A percentile compares a stretch with the other conserved stretches of the same genome.
phyloP scores from a whole-genome alignment of 2,797 vertebrate species.

The Cirrhinus molitorella region DNA sequence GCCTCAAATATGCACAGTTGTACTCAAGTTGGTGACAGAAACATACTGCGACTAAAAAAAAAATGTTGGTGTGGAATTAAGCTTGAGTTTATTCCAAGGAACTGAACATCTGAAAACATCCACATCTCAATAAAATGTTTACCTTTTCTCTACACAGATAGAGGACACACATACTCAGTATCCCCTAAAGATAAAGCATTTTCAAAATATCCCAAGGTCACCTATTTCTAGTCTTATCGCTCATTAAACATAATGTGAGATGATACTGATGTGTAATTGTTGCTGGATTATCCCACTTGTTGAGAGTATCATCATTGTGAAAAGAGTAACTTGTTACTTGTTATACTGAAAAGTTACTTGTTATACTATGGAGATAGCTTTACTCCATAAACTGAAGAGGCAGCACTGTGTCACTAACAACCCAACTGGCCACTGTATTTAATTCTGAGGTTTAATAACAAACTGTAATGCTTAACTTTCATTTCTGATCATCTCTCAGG shows the following conservation, averaged over 20 bases:
- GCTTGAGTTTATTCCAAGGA: background rate
- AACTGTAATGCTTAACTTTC: conserved; percentile 7
- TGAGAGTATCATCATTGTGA: background rate
- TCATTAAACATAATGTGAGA: background rate
- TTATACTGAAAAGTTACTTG: background rate
- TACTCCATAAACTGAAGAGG: too few relatives aligned
- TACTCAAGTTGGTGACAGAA: too few relatives aligned
- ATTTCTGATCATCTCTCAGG: background rate
- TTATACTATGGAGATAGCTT: background rate
- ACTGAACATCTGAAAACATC: background rate
- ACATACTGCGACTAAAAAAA: background rate
- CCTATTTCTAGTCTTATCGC: background rate
- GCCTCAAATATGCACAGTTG: background rate
- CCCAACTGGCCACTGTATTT: background rate
- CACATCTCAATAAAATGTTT: background rate
- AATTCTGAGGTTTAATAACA: background rate
- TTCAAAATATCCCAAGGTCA: background rate
- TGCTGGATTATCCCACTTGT: background rate
- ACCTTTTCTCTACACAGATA: background rate
- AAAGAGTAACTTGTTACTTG: too few relatives aligned
- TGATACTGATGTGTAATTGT: background rate
- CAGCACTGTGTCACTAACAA: background rate
- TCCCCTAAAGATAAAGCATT: background rate
- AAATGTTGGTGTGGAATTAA: background rate
- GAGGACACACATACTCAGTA: background rate